Evolutionary conservation across 2,113 vertebrate genomes (phyloP).

Genomic region (Cavia aperea): DNA sequence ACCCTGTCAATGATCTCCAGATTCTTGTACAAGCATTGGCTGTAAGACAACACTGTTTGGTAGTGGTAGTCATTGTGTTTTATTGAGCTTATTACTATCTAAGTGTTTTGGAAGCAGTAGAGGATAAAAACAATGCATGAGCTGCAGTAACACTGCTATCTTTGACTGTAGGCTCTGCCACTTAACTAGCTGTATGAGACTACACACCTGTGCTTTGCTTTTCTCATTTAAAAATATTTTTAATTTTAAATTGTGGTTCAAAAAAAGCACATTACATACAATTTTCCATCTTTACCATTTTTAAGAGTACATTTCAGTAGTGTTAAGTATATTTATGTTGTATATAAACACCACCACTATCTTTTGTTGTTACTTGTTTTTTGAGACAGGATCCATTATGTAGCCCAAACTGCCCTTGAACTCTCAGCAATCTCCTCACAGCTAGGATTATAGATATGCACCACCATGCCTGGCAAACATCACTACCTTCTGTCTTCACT

Average conservation of each 20-base stretch:
- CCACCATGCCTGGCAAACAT: neutral
- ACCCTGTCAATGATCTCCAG: neutral
- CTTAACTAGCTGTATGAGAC: neutral
- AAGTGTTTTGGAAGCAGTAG: neutral
- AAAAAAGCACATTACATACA: neutral
- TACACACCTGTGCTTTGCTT: neutral
- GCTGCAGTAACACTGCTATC: neutral
- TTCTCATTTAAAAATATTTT: neutral
- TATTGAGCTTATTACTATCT: neutral
- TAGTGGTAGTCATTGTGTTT: neutral
- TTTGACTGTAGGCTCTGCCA: neutral
- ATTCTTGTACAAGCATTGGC: neutral
- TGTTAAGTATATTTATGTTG: neutral
- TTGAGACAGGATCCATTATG: neutral
- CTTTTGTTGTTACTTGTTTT: neutral
- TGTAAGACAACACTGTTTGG: neutral
- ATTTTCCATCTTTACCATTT: neutral
- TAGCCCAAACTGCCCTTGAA: neutral
- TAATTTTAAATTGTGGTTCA: neutral
- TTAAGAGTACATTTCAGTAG: neutral
- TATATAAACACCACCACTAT: neutral
- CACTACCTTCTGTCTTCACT: neutral
- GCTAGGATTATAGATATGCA: neutral
- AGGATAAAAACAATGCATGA: neutral
- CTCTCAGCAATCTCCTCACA: neutral